phyloP scores from a whole-genome alignment of 2,888 invertebrate species.

The Doris montereyensis region DNA sequence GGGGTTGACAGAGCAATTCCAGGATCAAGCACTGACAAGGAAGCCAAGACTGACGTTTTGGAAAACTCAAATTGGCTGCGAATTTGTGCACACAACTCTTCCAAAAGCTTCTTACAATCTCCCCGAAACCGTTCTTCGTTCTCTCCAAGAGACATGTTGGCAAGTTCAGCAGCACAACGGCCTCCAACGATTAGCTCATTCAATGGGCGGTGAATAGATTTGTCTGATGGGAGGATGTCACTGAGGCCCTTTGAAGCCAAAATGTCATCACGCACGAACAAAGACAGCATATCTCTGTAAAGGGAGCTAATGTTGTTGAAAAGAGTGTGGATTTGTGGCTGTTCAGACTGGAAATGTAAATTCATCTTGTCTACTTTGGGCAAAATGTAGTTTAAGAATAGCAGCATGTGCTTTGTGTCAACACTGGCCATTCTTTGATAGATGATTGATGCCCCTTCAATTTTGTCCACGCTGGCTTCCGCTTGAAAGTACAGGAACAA shows the following conservation, averaged over 20 bases:
- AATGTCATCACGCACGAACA: not conserved
- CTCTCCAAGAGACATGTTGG: not conserved
- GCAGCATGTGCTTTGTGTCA: constrained; percentile 7
- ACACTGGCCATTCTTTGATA: not conserved
- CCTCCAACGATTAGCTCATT: constrained; percentile 3
- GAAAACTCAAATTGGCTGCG: constrained; percentile 1
- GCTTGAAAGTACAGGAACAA: constrained; percentile 15
- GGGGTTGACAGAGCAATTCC: not conserved
- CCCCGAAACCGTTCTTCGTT: not conserved
- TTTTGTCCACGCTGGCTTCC: not conserved
- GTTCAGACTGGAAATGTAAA: constrained; percentile 11
- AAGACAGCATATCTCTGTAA: not conserved
- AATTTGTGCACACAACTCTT: not conserved
- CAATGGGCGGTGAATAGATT: not conserved
- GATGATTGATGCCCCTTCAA: not conserved
- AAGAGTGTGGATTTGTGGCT: not conserved
- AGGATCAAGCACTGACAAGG: not conserved
- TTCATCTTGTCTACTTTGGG: constrained; percentile 11
- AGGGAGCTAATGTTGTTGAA: not conserved
- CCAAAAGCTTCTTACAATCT: not conserved
- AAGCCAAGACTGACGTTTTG: not conserved
- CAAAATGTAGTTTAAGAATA: constrained; percentile 10
- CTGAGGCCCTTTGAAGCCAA: not conserved
- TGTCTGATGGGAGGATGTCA: not conserved
- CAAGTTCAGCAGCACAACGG: not conserved